Base-by-base conservation (phyloP, 1,140 invertebrate species). In the Bemisia tabaci region DNA sequence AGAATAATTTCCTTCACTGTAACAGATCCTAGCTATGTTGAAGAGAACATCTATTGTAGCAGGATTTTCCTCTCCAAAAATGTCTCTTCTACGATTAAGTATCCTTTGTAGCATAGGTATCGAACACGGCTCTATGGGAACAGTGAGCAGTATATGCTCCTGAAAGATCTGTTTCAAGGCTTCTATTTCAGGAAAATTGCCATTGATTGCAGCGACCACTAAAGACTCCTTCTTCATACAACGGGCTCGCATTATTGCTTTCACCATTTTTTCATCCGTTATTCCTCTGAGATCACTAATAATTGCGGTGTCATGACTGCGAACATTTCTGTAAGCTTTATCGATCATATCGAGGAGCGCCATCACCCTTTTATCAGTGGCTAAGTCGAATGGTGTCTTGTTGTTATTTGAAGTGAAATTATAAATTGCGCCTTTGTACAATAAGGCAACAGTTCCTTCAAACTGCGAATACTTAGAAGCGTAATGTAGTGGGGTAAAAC, bases 401-500 rank as follows among this genome's bases (percentile, higher is more conserved):
- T 17, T 17, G 33, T 17, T 48, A 9, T 48, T 17, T 9, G 33
- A 48, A 17, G 17, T 17, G 17, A 17, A 48, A 48, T 48, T 17
- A 48, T 48, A 48, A 5, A 48, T 17, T 48, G 33, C 33, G 17
- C 33, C 33, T 5, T 48, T 9, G 5, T 5, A 48, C 33, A 48
- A 17, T 5, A 48, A 17, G 17, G 33, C 33, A 9, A 9, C 17
- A 48, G 17, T 17, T 9, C 5, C 17, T 5, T 65, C 22, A 5
- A 59, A 21, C 11, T 59, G 22, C 23, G 26, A 27, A 12, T 24
- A 12, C 11, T 59, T 9, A 22, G 48, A 5, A 17, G 33, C 33
- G 17, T 48, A 48, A 48, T 48, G 33, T 48, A 48, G 17, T 9
- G 33, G 33, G 11, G 81, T 80, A 67, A 78, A 77, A 0, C 78